A percentile compares a stretch with the other conserved stretches of the same genome.
phyloP scores from a whole-genome alignment of 2,797 vertebrate genomes.

The Echiichthys vipera region DNA sequence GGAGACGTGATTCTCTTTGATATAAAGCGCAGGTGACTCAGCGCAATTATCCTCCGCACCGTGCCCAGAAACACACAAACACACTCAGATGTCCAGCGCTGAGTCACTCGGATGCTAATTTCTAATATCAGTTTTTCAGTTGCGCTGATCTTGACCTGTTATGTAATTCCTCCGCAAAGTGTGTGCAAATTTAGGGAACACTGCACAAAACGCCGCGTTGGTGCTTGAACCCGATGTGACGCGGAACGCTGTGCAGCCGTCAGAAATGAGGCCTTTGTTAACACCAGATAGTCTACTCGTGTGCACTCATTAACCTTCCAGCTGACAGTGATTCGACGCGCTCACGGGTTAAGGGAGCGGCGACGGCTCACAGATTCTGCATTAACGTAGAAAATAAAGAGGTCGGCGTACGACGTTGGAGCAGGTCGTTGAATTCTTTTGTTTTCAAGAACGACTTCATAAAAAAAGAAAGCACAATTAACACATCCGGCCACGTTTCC shows the following conservation, averaged over 20 bases:
- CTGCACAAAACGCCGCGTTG: background rate
- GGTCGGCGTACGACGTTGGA: background rate
- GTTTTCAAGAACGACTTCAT: background rate
- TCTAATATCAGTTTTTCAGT: background rate
- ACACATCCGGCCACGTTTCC: constrained; percentile 13
- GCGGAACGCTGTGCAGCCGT: background rate
- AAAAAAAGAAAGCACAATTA: constrained; percentile 2
- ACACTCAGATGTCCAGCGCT: constrained; percentile 35
- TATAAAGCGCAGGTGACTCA: constrained; percentile 24
- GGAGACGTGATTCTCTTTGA: constrained; percentile 38
- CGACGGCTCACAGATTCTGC: background rate
- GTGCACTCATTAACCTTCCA: constrained; percentile 32
- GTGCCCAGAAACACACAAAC: constrained; percentile 42
- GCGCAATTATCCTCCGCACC: constrained; percentile 36
- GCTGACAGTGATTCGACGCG: constrained; percentile 21
- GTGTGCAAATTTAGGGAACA: background rate
- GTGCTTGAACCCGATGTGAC: background rate
- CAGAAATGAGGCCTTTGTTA: constrained; percentile 5
- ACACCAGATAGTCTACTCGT: constrained; percentile 8
- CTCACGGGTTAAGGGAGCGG: background rate
- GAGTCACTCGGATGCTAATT: background rate
- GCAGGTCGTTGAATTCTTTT: background rate
- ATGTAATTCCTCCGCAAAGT: background rate
- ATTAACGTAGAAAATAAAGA: background rate
- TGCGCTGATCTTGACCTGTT: background rate